These are phyloP conservation scores for Notodonta dromedarius DNA, from an alignment of 2,888 invertebrate species.

Conservation along the genomic window DNA sequence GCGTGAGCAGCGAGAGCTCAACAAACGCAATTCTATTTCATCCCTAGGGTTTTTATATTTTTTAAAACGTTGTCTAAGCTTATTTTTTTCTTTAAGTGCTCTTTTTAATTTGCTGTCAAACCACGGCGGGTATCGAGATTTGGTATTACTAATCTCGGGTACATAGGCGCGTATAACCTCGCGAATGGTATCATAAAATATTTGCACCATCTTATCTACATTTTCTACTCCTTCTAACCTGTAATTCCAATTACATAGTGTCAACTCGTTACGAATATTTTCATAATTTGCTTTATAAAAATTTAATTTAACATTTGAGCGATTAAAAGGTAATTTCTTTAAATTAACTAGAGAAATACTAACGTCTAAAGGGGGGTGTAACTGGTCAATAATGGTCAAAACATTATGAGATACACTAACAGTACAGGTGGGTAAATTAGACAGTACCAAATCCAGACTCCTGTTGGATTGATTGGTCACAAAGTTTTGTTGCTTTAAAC, in stretches of 20 bases:
- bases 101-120: conserved; percentile 3
- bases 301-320: background rate
- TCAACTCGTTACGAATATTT: background rate
- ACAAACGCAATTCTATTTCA: background rate
- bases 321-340: background rate
- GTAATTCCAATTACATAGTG: background rate
- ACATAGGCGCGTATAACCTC: conserved; percentile 1
- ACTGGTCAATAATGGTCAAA: conserved; percentile 1
- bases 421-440: background rate
- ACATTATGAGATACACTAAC: background rate
- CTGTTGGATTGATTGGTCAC: conserved; percentile 1
- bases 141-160: background rate
- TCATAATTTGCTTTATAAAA: conserved; percentile 6
- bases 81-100: conserved; percentile 5
- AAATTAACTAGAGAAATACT: background rate
- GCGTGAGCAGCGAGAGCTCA: background rate
- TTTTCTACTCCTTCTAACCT: background rate
- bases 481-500: background rate
- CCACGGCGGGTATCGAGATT: conserved; percentile 1
- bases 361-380: conserved; percentile 5
- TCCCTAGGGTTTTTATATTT: conserved; percentile 9
- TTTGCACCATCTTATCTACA: conserved; percentile 2
- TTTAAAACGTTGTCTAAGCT: background rate
- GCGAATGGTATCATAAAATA: conserved; percentile 2
- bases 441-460: conserved; percentile 8